Percentiles rank a stretch among this genome's conserved stretches.
Conservation (phyloP, 2,797 vertebrate species). For the Siniperca undulata region DNA sequence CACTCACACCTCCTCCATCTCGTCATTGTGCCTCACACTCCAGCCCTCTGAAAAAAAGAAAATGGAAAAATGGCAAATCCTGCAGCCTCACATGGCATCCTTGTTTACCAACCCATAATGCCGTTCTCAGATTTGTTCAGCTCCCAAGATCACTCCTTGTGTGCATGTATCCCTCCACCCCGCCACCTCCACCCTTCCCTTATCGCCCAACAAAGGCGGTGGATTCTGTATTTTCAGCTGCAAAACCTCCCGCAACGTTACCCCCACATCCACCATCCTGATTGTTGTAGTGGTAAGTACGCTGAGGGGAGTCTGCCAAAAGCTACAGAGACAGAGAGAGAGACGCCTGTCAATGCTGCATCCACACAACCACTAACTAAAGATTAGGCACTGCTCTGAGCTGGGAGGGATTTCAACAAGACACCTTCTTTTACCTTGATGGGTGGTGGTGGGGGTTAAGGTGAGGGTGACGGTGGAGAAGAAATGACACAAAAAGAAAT, state of each 20-base stretch:
- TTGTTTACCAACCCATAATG: constrained; percentile 87
- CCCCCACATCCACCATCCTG: constrained; percentile 52
- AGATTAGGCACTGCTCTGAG: constrained; percentile 81
- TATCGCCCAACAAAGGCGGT: constrained; percentile 78
- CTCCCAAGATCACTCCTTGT: constrained; percentile 83
- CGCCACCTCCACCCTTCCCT: constrained; percentile 63
- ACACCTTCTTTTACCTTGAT: constrained; percentile 67
- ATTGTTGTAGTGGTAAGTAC: constrained; percentile 85
- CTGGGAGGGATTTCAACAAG: constrained; percentile 76
- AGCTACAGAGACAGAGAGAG: constrained; percentile 51
- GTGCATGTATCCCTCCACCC: constrained; percentile 60
- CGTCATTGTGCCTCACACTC: constrained; percentile 69
- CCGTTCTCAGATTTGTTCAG: constrained; percentile 85
- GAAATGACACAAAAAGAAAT: constrained; percentile 73
- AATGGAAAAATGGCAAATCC: constrained; percentile 84
- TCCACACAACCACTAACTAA: constrained; percentile 79
- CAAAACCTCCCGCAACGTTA: constrained; percentile 69
- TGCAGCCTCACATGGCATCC: constrained; percentile 78
- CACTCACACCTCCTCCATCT: constrained; percentile 57
- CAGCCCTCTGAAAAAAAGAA: constrained; percentile 56
- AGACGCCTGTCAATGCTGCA: constrained; percentile 82
- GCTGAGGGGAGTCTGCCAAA: constrained; percentile 58
- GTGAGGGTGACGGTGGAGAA: constrained; percentile 52
- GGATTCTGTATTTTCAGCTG: constrained; percentile 73
- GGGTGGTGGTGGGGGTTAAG: constrained; percentile 56